Evolutionary conservation across 1,140 invertebrate species (phyloP).

Genomic region (Neodiprion pinetum): DNA sequence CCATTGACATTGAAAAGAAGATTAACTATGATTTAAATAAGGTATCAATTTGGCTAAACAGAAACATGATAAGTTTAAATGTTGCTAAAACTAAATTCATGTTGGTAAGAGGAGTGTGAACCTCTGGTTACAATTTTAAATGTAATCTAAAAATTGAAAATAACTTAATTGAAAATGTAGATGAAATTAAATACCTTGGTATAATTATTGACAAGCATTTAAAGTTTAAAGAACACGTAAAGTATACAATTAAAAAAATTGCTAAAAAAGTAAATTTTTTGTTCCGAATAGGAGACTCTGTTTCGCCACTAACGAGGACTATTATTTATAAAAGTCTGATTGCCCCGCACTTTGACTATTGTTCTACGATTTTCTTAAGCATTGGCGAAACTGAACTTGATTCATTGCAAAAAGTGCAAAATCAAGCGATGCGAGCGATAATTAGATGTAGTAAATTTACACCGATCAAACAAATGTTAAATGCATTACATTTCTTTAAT

Average conservation of each 20-base stretch:
- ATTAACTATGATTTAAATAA: constrained; percentile 6
- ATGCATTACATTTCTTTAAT: constrained; percentile 4
- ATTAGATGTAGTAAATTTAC: constrained; percentile 12
- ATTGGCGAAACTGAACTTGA: constrained; percentile 1
- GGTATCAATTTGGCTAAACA: neutral
- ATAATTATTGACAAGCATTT: too few relatives aligned
- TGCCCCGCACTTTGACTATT: constrained; percentile 12
- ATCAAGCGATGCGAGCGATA: constrained; percentile 13
- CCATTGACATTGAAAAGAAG: neutral
- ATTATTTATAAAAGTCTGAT: constrained; percentile 10
- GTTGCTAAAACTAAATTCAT: too few relatives aligned
- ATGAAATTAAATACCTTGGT: too few relatives aligned
- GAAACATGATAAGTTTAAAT: neutral
- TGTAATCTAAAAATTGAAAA: too few relatives aligned
- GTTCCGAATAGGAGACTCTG: neutral
- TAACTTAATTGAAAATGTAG: too few relatives aligned
- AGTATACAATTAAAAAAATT: too few relatives aligned
- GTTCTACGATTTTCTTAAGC: neutral
- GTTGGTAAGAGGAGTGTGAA: too few relatives aligned
- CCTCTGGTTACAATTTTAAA: too few relatives aligned
- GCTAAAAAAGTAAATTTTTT: too few relatives aligned
- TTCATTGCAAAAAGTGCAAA: constrained; percentile 8
- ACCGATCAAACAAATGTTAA: constrained; percentile 8
- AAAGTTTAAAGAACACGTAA: too few relatives aligned
- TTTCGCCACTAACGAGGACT: neutral